phyloP scores from a whole-genome alignment of 2,888 invertebrate genomes.

The Leptopilina myrica region DNA sequence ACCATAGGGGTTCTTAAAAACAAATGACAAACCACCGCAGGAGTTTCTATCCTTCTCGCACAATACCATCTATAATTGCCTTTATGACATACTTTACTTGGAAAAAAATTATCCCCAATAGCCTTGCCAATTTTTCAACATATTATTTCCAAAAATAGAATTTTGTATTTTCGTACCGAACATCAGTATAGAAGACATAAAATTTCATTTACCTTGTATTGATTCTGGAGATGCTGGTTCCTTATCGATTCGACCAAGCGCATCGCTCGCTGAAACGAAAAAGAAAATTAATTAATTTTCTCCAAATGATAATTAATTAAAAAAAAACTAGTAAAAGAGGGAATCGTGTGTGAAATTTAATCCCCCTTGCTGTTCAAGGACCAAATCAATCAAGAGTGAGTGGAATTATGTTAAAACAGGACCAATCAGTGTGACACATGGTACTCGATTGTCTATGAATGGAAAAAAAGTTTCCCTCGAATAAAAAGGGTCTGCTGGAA shows the following conservation, averaged over 20 bases:
- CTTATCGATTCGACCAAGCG: slow-evolving; percentile 83
- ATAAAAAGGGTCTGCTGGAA: slow-evolving; percentile 51
- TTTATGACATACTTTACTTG: slow-evolving; percentile 72
- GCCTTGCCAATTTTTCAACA: no score
- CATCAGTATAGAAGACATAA: not conserved
- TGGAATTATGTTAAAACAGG: slow-evolving; percentile 54
- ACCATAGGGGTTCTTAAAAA: slow-evolving; percentile 50
- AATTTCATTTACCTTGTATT: slow-evolving; percentile 69
- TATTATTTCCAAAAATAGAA: no score
- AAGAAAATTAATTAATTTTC: slow-evolving; percentile 42
- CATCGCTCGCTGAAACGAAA: slow-evolving; percentile 79
- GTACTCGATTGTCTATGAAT: slow-evolving; percentile 36
- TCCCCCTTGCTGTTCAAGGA: not conserved
- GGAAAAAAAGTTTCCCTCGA: slow-evolving; percentile 44
- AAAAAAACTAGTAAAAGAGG: not conserved
- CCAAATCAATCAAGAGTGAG: slow-evolving; percentile 54
- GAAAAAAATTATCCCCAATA: slow-evolving; percentile 65
- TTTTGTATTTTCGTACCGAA: no score
- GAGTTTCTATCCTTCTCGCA: slow-evolving; percentile 43
- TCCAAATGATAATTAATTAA: no score
- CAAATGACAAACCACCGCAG: slow-evolving; percentile 70
- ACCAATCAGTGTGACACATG: slow-evolving; percentile 58
- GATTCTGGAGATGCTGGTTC: slow-evolving; percentile 85
- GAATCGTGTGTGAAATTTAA: slow-evolving; percentile 13
- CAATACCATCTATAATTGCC: slow-evolving; percentile 65